Percentiles rank a stretch among this genome's conserved stretches.
These are phyloP conservation scores for Ifrita kowaldi DNA, from an alignment of 2,113 vertebrate species.

Conservation along the genomic window DNA sequence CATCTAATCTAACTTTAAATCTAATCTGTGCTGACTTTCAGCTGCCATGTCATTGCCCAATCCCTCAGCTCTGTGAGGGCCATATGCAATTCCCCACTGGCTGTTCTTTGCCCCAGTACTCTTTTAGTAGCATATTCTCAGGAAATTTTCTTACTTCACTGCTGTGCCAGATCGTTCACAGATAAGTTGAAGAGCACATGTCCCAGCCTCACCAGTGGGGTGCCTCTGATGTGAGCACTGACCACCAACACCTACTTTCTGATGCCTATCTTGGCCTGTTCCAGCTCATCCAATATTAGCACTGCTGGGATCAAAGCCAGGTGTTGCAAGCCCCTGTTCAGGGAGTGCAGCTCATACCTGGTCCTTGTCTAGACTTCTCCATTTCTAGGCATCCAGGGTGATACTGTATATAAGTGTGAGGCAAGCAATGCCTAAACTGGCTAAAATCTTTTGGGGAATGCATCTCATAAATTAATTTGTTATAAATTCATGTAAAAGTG, in stretches of 20 bases:
- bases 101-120: not conserved
- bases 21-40: not conserved
- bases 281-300: not conserved
- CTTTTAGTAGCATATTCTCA: not conserved
- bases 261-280: slow-evolving; percentile 23
- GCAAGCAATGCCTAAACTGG: not conserved
- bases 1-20: not conserved
- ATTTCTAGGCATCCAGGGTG: not conserved
- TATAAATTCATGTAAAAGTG: not conserved
- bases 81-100: not conserved
- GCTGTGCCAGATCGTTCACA: not conserved
- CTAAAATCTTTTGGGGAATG: not conserved
- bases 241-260: slow-evolving; percentile 4
- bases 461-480: not conserved
- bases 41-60: not conserved
- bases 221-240: not conserved
- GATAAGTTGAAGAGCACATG: not conserved
- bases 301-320: not conserved
- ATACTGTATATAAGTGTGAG: accelerated
- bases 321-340: not conserved
- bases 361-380: not conserved
- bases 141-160: not conserved
- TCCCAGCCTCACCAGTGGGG: not conserved
- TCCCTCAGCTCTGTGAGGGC: not conserved
- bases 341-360: not conserved